A percentile compares a stretch with the other conserved stretches of the same genome.
These are phyloP conservation scores for Delichon dasypus DNA, from an alignment of 2,797 vertebrate species.

Conservation along the genomic window DNA sequence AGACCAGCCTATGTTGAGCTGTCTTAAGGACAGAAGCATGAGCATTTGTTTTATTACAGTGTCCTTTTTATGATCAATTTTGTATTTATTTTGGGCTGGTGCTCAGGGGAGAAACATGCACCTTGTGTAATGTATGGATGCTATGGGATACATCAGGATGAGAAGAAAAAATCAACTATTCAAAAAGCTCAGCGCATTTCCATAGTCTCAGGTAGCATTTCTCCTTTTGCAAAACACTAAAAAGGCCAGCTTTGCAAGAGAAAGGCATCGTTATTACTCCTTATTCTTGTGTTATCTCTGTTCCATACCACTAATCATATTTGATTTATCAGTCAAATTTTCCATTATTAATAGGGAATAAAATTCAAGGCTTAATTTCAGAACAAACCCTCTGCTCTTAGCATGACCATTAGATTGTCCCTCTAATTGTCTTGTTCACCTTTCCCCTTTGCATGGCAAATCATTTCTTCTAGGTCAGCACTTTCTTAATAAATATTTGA, in stretches of 20 bases:
- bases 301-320: background rate
- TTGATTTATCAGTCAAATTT: conserved; percentile 32
- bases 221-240: background rate
- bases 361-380: conserved; percentile 42
- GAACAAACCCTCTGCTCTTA: background rate
- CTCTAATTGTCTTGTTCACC: conserved; percentile 4
- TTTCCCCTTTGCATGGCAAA: background rate
- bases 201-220: background rate
- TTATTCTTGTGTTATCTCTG: conserved; percentile 16
- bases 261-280: background rate
- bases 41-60: background rate
- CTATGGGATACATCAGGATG: background rate
- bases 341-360: conserved; percentile 31
- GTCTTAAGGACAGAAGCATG: background rate
- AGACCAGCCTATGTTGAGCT: background rate
- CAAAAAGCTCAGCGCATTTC: background rate
- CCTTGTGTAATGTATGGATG: background rate
- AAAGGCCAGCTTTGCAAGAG: background rate
- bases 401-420: background rate
- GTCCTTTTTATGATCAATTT: background rate
- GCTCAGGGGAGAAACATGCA: background rate
- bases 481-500: background rate
- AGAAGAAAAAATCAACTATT: background rate
- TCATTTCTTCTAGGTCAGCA: background rate
- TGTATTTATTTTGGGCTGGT: background rate